Conservation (phyloP, 2,888 invertebrate species). For the Dryomyza anilis region DNA sequence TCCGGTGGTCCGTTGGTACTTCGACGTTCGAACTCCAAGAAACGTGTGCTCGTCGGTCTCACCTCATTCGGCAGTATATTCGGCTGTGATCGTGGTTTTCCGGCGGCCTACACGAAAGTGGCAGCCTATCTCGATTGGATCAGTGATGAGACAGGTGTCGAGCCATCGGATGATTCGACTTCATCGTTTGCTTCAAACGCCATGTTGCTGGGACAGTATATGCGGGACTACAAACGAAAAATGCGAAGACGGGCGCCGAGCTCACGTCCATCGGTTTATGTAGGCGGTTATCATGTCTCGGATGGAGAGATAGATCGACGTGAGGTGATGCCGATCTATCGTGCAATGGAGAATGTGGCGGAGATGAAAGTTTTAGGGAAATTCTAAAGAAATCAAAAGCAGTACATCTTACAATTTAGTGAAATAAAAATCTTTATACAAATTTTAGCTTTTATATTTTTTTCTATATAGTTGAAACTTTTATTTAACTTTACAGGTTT, state of each 20-base stretch:
- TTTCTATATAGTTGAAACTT: too few relatives aligned
- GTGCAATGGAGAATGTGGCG: too few relatives aligned
- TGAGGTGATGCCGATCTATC: too few relatives aligned
- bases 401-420: too few relatives aligned
- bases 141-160: conserved; percentile 47
- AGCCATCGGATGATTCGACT: conserved; percentile 40
- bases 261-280: neutral
- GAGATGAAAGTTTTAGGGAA: too few relatives aligned
- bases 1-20: conserved; percentile 58
- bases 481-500: too few relatives aligned
- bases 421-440: too few relatives aligned
- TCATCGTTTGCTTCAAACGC: conserved; percentile 32
- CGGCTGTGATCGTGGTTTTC: conserved; percentile 56
- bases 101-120: conserved; percentile 58
- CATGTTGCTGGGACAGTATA: conserved; percentile 43
- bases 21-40: conserved; percentile 48
- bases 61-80: conserved; percentile 59
- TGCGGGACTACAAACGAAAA: conserved; percentile 41
- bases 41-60: conserved; percentile 52
- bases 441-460: too few relatives aligned
- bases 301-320: neutral
- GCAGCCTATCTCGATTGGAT: conserved; percentile 59
- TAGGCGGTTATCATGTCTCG: neutral
- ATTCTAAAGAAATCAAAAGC: too few relatives aligned
- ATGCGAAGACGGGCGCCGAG: neutral